A percentile compares a stretch with the other conserved stretches of the same genome.
These are phyloP conservation scores for Bellardia pandia DNA, from an alignment of 2,888 invertebrate genomes.

Conservation along the genomic window DNA sequence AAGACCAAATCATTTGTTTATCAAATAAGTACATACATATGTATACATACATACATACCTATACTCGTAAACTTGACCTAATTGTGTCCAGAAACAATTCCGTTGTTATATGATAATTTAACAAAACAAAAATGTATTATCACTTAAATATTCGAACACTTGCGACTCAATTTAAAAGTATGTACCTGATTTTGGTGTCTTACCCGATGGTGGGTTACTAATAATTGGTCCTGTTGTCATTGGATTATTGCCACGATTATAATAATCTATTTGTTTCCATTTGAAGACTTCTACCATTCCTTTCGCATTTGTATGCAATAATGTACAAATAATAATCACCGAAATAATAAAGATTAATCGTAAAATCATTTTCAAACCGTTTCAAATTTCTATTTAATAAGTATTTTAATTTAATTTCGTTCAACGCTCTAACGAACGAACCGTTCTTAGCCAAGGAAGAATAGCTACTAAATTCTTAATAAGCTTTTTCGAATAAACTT, in stretches of 20 bases:
- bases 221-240: not conserved
- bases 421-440: not conserved
- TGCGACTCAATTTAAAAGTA: not conserved
- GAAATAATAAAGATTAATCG: conserved; percentile 17
- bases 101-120: no score
- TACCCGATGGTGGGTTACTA: conserved; percentile 37
- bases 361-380: conserved; percentile 49
- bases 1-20: no score
- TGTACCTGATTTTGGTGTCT: conserved; percentile 28
- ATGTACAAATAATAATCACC: conserved; percentile 8
- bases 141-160: no score
- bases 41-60: no score
- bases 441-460: conserved; percentile 22
- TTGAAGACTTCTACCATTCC: conserved; percentile 81
- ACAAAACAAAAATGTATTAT: no score
- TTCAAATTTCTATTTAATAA: not conserved
- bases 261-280: conserved; percentile 83
- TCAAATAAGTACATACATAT: no score
- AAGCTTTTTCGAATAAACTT: not conserved
- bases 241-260: conserved; percentile 76
- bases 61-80: no score
- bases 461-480: conserved; percentile 38
- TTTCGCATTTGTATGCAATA: conserved; percentile 71
- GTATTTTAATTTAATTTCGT: not conserved
- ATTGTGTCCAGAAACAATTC: no score